Conservation (phyloP, 2,888 invertebrate genomes). For the Dasypolia templi region DNA sequence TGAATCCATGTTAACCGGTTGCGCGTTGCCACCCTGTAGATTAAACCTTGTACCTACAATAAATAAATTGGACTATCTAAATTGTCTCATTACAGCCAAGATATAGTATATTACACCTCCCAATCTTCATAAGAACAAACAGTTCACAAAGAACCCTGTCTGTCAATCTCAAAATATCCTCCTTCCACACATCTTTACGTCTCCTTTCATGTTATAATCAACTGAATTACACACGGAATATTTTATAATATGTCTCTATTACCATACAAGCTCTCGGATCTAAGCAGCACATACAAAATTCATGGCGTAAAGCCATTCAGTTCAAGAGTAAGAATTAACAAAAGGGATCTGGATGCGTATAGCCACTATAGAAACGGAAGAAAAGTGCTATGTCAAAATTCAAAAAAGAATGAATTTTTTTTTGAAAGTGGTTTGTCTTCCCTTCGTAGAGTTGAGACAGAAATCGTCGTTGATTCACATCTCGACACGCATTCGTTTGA, state of each 20-base stretch:
- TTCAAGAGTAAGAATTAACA: slow-evolving; percentile 23
- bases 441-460: no score
- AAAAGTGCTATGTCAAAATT: no score
- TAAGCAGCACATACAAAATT: slow-evolving; percentile 41
- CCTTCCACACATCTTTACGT: slow-evolving; percentile 13
- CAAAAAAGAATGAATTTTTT: no score
- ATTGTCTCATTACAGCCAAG: slow-evolving; percentile 3
- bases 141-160: slow-evolving; percentile 17
- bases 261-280: slow-evolving; percentile 28
- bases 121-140: slow-evolving; percentile 23
- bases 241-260: slow-evolving; percentile 53
- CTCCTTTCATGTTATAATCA: slow-evolving; percentile 42
- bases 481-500: background rate
- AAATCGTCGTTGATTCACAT: background rate
- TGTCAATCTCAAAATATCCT: slow-evolving; percentile 14
- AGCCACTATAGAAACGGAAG: no score
- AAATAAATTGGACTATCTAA: background rate
- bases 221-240: slow-evolving; percentile 57
- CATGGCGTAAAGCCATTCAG: slow-evolving; percentile 28
- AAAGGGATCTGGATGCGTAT: no score
- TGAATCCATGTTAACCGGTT: no score
- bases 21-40: background rate
- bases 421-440: no score
- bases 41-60: background rate
- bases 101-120: slow-evolving; percentile 1